phyloP scores from a whole-genome alignment of 2,888 invertebrate genomes.

The Leptodirus hochenwartii region DNA sequence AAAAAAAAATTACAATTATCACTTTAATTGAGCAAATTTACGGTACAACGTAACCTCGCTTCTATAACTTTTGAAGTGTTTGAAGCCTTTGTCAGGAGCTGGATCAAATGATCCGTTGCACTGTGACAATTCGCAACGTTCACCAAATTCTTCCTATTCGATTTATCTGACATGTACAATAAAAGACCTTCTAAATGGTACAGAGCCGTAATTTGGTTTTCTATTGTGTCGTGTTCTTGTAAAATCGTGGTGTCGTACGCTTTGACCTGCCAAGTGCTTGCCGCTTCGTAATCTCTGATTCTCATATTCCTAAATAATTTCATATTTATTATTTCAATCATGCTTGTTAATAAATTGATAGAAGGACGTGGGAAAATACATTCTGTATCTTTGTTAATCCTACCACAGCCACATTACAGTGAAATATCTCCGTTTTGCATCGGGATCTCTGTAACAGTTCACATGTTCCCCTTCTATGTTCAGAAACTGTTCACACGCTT shows the following conservation, averaged over 20 bases:
- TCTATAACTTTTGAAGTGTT: conserved; percentile 18
- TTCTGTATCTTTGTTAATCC: too few species aligned
- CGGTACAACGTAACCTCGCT: conserved; percentile 31
- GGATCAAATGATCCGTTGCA: conserved; percentile 20
- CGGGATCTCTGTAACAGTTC: conserved; percentile 27
- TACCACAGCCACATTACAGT: conserved; percentile 43
- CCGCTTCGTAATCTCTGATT: conserved; percentile 36
- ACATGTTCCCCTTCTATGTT: conserved; percentile 33
- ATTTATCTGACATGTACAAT: conserved; percentile 29
- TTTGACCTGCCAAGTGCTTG: conserved; percentile 33
- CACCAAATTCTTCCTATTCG: conserved; percentile 19
- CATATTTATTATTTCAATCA: conserved; percentile 4
- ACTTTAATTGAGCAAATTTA: conserved; percentile 10
- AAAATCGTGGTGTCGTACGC: conserved; percentile 22
- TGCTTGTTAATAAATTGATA: too few species aligned
- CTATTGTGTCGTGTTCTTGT: conserved; percentile 19
- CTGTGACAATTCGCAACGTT: conserved; percentile 16
- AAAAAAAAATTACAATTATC: too few species aligned
- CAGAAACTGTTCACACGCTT: conserved; percentile 33
- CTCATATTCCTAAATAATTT: conserved; percentile 31
- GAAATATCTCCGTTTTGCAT: conserved; percentile 35
- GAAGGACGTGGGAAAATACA: too few species aligned
- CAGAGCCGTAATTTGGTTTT: conserved; percentile 29
- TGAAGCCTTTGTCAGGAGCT: conserved; percentile 16
- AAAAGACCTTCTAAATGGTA: conserved; percentile 37